phyloP scores from a whole-genome alignment of 1,140 invertebrate genomes.

The Trissolcus basalis region DNA sequence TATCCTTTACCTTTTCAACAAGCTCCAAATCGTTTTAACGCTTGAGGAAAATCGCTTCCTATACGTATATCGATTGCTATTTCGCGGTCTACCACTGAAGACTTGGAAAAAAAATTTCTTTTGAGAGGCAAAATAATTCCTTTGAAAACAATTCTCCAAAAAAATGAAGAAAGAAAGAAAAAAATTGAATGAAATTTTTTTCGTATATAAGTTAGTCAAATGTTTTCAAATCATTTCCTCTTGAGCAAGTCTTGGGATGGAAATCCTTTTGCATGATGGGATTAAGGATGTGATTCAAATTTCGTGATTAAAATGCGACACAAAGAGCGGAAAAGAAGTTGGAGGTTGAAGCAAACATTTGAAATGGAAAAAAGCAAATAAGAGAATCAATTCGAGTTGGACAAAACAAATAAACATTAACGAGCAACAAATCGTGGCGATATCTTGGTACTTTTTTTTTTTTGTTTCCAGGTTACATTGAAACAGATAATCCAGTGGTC shows the following conservation, averaged over 20 bases:
- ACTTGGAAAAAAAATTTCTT: no score
- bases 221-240: background rate
- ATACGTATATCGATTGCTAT: no score
- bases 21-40: background rate
- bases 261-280: no score
- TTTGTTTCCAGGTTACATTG: conserved; percentile 10
- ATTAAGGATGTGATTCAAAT: no score
- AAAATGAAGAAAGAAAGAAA: no score
- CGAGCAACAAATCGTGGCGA: conserved; percentile 23
- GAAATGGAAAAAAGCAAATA: background rate
- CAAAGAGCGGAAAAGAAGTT: no score
- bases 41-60: background rate
- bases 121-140: no score
- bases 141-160: background rate
- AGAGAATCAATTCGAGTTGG: background rate
- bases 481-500: conserved; percentile 22
- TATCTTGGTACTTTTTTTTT: conserved; percentile 30
- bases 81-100: no score
- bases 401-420: conserved; percentile 18
- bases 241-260: no score
- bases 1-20: background rate
- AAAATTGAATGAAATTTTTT: background rate
- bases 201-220: background rate
- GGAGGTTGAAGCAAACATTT: background rate
- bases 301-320: no score